These are phyloP conservation scores for Macrotrachela quadricornifera DNA, from an alignment of 1,140 invertebrate genomes.

Conservation along the genomic window DNA sequence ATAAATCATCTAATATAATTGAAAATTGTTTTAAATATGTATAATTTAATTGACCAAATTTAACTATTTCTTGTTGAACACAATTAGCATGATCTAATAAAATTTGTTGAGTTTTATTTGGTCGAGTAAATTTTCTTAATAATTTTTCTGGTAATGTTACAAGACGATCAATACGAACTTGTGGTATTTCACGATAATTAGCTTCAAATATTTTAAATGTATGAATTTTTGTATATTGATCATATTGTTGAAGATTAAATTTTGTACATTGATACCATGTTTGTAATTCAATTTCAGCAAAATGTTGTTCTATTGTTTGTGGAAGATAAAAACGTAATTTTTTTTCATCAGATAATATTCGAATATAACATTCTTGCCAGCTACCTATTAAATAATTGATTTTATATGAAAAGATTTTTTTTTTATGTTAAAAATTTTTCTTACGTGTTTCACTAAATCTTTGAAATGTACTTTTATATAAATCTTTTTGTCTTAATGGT, in stretches of 20 bases:
- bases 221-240: constrained; percentile 95
- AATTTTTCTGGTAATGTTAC: constrained; percentile 29
- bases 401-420: no score
- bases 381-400: no score
- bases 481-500: no score
- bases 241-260: constrained; percentile 78
- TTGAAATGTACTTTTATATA: no score
- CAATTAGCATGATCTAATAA: constrained; percentile 12
- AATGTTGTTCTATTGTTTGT: no score
- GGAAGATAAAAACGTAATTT: no score
- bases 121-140: constrained; percentile 10
- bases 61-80: constrained; percentile 72
- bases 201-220: constrained; percentile 93
- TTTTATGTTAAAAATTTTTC: no score
- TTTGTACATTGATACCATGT: constrained; percentile 55
- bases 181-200: constrained; percentile 90
- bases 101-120: constrained; percentile 10
- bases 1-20: constrained; percentile 28
- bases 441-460: no score
- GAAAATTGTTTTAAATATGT: constrained; percentile 78
- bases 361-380: no score
- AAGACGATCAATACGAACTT: constrained; percentile 80
- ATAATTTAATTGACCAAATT: constrained; percentile 67
- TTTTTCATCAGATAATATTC: no score
- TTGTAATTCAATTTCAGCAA: constrained; percentile 54